Conservation (phyloP, 2,113 vertebrate genomes). For the Mugil cephalus region DNA sequence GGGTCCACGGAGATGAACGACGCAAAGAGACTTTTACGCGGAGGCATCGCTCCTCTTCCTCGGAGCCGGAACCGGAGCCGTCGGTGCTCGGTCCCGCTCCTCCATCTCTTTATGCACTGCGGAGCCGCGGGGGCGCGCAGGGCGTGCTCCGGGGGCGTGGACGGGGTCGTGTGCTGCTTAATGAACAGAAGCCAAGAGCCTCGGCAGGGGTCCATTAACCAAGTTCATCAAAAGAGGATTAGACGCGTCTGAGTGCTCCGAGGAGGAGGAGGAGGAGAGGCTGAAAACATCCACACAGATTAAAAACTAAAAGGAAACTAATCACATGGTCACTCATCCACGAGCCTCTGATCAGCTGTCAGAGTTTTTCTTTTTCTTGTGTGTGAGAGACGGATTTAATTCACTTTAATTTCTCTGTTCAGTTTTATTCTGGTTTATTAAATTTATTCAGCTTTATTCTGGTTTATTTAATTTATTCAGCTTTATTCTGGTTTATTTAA, state of each 20-base stretch:
- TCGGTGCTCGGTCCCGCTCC: too few species aligned
- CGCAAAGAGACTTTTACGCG: conserved; percentile 65
- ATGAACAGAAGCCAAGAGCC: conserved; percentile 73
- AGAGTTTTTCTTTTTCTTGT: too few species aligned
- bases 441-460: too few species aligned
- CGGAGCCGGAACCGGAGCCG: too few species aligned
- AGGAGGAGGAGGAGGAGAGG: conserved; percentile 33
- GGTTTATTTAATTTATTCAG: too few species aligned
- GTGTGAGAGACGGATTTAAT: too few species aligned
- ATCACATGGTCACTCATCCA: too few species aligned
- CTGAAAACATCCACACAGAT: background rate
- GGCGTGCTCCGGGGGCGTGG: conserved; percentile 76
- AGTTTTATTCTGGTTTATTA: too few species aligned
- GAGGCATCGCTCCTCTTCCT: conserved; percentile 54
- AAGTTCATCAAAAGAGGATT: conserved; percentile 88
- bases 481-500: too few species aligned
- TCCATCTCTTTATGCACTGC: conserved; percentile 58
- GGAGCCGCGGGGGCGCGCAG: conserved; percentile 30
- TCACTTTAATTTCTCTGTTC: too few species aligned
- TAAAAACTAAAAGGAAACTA: background rate
- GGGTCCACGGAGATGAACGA: conserved; percentile 42
- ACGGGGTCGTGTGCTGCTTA: conserved; percentile 80
- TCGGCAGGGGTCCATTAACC: conserved; percentile 79
- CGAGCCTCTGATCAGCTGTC: too few species aligned
- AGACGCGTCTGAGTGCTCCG: conserved; percentile 78